These are phyloP conservation scores for Cichladusa arquata DNA, from an alignment of 2,113 vertebrate genomes.

Conservation along the genomic window DNA sequence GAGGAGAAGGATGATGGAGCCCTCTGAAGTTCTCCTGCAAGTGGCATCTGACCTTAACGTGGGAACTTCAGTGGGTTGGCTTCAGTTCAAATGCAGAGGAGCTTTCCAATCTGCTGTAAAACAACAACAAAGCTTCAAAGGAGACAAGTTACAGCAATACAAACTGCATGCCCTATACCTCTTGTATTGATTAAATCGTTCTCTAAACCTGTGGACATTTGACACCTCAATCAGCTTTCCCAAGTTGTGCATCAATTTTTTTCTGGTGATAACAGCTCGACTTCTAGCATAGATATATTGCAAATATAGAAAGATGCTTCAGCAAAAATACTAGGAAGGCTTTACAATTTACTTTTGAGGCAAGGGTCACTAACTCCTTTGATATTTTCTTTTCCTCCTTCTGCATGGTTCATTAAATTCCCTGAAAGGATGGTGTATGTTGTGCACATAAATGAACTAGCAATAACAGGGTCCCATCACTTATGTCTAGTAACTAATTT, in stretches of 20 bases:
- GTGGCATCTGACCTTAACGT: neutral
- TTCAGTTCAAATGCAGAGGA: neutral
- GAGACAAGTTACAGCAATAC: neutral
- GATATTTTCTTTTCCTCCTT: slow-evolving; percentile 49
- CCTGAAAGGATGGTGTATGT: neutral
- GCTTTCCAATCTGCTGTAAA: slow-evolving; percentile 30
- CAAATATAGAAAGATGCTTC: slow-evolving; percentile 8
- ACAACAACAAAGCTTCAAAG: slow-evolving; percentile 41
- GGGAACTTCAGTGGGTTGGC: neutral
- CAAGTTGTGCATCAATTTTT: neutral
- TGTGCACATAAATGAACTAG: slow-evolving; percentile 43
- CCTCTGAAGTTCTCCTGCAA: slow-evolving; percentile 25
- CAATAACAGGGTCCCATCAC: slow-evolving; percentile 1
- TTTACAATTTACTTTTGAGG: slow-evolving; percentile 52
- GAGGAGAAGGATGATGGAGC: neutral
- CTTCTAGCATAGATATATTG: neutral
- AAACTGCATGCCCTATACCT: neutral
- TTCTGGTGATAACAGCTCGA: neutral
- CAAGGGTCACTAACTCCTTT: slow-evolving; percentile 52
- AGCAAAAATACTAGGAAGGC: neutral
- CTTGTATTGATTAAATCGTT: slow-evolving; percentile 23
- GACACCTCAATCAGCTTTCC: slow-evolving; percentile 36
- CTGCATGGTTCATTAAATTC: slow-evolving; percentile 59
- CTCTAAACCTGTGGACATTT: slow-evolving; percentile 21
- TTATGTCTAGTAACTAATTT: slow-evolving; percentile 24